Evolutionary conservation across 2,797 vertebrate species (phyloP).

Genomic region (Knipowitschia caucasica): DNA sequence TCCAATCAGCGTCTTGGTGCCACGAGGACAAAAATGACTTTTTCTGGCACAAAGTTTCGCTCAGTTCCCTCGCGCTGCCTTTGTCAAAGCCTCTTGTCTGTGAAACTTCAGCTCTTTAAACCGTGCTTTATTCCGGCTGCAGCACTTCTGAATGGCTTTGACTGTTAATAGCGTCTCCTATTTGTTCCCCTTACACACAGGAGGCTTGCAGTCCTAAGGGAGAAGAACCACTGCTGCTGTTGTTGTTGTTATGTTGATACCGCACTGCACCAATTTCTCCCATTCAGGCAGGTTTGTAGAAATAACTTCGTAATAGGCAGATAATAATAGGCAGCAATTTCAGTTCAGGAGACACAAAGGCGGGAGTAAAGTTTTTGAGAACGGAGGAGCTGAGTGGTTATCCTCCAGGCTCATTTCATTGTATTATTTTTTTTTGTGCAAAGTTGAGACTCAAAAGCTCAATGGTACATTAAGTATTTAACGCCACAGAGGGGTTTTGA

Average conservation of each 20-base stretch:
- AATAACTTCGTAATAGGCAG: conserved; percentile 35
- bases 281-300: conserved; percentile 40
- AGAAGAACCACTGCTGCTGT: conserved; percentile 28
- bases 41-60: conserved; percentile 33
- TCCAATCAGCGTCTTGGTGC: conserved; percentile 24
- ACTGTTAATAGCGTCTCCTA: conserved; percentile 45
- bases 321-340: conserved; percentile 47
- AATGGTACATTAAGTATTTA: conserved; percentile 40
- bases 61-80: conserved; percentile 37
- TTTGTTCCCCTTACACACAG: conserved; percentile 31
- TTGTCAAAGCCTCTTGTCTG: conserved; percentile 21
- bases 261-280: conserved; percentile 20
- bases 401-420: conserved; percentile 33
- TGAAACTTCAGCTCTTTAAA: conserved; percentile 42
- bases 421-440: conserved; percentile 12
- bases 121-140: conserved; percentile 18
- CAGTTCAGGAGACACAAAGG: conserved; percentile 25
- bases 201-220: conserved; percentile 27
- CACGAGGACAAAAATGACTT: conserved; percentile 10
- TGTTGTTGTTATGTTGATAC: conserved; percentile 42
- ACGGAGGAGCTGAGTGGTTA: conserved; percentile 29
- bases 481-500: conserved; percentile 16
- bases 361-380: conserved; percentile 20
- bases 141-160: conserved; percentile 38
- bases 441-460: conserved; percentile 33